Conservation (phyloP, 2,888 invertebrate genomes). For the Tachina fera region DNA sequence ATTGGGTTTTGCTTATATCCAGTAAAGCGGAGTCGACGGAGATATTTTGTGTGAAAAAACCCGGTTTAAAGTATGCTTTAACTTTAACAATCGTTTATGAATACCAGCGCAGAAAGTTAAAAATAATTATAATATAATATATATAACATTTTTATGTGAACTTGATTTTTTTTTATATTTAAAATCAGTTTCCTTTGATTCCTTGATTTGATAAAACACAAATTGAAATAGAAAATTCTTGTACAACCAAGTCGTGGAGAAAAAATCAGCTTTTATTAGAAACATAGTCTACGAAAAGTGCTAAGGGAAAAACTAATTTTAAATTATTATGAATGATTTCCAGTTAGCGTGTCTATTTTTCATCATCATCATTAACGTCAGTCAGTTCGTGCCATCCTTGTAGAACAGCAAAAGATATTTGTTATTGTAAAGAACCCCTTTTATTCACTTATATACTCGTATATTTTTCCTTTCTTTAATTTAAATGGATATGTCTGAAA, state of each 20-base stretch:
- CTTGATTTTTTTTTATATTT: neutral
- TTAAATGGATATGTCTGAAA: constrained; percentile 17
- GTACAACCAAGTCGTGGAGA: too few relatives aligned
- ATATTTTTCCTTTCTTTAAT: constrained; percentile 5
- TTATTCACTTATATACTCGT: neutral
- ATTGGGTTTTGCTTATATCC: too few relatives aligned
- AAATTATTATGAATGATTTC: constrained; percentile 59
- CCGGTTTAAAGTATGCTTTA: too few relatives aligned
- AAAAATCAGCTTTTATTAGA: neutral
- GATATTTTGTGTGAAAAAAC: too few relatives aligned
- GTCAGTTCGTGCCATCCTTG: constrained; percentile 29
- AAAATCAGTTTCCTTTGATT: too few relatives aligned
- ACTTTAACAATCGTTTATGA: too few relatives aligned
- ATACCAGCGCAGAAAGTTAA: too few relatives aligned
- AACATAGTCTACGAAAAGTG: neutral
- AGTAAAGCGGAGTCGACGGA: too few relatives aligned
- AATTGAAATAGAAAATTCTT: neutral
- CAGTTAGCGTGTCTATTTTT: constrained; percentile 65
- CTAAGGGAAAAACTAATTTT: constrained; percentile 2
- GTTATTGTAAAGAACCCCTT: constrained; percentile 23
- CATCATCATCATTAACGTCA: constrained; percentile 57
- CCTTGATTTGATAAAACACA: too few relatives aligned
- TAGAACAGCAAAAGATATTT: constrained; percentile 10
- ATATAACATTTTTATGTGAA: neutral
- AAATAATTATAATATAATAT: too few relatives aligned